Percentiles rank a stretch among this genome's conserved stretches.
These are phyloP conservation scores for Caracal caracal DNA, from an alignment of 2,113 vertebrate species.

Conservation along the genomic window DNA sequence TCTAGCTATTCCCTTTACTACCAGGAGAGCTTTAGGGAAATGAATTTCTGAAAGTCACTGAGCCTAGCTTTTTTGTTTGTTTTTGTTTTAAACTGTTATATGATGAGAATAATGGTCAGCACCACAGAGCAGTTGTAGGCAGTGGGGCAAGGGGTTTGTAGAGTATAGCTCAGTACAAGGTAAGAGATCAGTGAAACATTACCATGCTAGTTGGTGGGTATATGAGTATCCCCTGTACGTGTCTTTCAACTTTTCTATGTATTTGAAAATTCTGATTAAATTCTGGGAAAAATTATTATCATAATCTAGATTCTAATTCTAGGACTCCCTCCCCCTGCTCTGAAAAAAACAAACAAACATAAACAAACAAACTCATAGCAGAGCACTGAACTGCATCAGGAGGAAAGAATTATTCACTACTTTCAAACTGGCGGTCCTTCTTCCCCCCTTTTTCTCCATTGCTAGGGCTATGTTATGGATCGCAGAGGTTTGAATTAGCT, in stretches of 20 bases:
- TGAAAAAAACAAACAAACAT: neutral
- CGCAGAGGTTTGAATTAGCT: neutral
- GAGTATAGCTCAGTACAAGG: neutral
- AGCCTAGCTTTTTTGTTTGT: neutral
- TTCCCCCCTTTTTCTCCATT: neutral
- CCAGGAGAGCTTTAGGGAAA: neutral
- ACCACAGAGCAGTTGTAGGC: neutral
- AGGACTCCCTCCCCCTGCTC: neutral
- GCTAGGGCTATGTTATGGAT: neutral
- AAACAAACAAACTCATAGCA: neutral
- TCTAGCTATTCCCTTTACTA: neutral
- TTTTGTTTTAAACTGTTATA: neutral
- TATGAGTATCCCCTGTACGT: neutral
- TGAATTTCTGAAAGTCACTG: neutral
- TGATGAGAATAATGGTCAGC: neutral
- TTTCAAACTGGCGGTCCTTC: neutral
- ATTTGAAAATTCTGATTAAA: neutral
- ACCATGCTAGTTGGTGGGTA: neutral
- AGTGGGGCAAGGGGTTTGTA: neutral
- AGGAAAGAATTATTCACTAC: neutral
- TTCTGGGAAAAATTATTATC: neutral
- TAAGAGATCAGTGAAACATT: neutral
- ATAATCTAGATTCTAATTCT: slow-evolving; percentile 22
- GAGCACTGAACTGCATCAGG: neutral
- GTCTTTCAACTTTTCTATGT: neutral